Evolutionary conservation across 2,113 vertebrate genomes (phyloP).

Genomic region (Nematolebias whitei): DNA sequence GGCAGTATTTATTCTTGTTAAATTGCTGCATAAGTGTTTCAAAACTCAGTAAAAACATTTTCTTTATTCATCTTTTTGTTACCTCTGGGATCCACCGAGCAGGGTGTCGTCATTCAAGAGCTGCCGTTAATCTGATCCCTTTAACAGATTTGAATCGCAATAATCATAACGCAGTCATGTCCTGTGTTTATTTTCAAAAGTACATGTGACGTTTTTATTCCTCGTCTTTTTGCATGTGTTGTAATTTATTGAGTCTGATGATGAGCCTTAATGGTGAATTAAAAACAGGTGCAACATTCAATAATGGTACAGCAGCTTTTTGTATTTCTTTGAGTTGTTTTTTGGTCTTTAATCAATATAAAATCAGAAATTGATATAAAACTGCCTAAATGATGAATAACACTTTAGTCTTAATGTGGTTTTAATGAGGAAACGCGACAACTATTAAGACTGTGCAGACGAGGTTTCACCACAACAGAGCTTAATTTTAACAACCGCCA

Average conservation of each 20-base stretch:
- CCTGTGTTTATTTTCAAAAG: background rate
- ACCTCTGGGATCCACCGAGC: constrained; percentile 1
- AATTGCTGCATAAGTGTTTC: background rate
- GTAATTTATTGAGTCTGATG: constrained; percentile 38
- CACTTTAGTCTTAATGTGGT: too few species aligned
- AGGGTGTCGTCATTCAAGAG: too few species aligned
- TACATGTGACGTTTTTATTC: background rate
- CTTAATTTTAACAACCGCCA: too few species aligned
- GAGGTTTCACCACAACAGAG: too few species aligned
- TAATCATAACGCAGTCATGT: background rate
- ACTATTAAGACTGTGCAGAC: too few species aligned
- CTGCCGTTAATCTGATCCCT: too few species aligned
- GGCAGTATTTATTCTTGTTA: background rate
- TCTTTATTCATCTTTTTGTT: constrained; percentile 1
- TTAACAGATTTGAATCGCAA: constrained; percentile 1
- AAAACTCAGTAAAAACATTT: background rate
- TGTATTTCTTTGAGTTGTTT: too few species aligned
- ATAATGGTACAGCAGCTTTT: background rate
- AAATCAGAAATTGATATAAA: too few species aligned
- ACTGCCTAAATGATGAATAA: too few species aligned
- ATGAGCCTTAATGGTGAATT: constrained; percentile 12
- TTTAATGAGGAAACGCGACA: too few species aligned
- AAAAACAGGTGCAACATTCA: background rate
- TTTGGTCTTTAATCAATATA: too few species aligned
- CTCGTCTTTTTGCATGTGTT: constrained; percentile 15